Percentiles rank a stretch among this genome's conserved stretches.
Conservation (phyloP, 2,888 invertebrate species). For the Cephalotes varians region DNA sequence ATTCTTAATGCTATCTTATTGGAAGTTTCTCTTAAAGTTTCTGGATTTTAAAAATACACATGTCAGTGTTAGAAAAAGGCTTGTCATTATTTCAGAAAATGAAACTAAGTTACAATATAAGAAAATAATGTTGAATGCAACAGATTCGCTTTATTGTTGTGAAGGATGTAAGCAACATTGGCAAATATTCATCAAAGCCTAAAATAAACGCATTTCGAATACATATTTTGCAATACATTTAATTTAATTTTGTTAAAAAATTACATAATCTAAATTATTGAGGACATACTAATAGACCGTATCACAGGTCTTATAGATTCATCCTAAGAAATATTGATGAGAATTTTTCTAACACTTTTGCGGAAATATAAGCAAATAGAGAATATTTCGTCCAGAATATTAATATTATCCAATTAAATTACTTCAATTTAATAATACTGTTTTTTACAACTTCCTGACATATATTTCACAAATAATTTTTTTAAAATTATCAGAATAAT, state of each 20-base stretch:
- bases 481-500: background rate
- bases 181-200: background rate
- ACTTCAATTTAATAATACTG: background rate
- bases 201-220: too few relatives aligned
- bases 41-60: constrained; percentile 62
- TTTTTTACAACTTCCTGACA: background rate
- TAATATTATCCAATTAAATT: background rate
- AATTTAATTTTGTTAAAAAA: background rate
- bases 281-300: background rate
- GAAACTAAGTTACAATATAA: background rate
- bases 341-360: constrained; percentile 1
- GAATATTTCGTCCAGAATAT: constrained; percentile 27
- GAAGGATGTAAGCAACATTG: background rate
- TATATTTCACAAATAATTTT: background rate
- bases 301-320: constrained; percentile 3
- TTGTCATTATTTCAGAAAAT: constrained; percentile 6
- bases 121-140: background rate
- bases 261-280: background rate
- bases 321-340: constrained; percentile 1
- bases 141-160: background rate
- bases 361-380: constrained; percentile 26
- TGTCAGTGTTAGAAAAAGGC: background rate
- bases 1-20: constrained; percentile 20
- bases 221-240: background rate
- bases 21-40: constrained; percentile 72